These are phyloP conservation scores for Hydriomena furcata DNA, from an alignment of 2,888 invertebrate species.

Conservation along the genomic window DNA sequence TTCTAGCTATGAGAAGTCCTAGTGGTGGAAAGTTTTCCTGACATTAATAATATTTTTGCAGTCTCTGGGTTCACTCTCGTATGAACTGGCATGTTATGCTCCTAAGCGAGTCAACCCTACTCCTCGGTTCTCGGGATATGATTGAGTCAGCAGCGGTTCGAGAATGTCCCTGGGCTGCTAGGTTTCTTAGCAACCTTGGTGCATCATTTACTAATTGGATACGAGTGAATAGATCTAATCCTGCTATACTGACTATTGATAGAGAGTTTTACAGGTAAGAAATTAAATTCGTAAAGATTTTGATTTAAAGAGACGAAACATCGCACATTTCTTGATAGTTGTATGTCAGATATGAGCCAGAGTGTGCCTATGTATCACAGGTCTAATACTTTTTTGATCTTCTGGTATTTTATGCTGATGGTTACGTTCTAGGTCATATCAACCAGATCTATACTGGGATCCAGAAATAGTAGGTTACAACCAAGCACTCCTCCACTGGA, in stretches of 20 bases:
- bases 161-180: slow-evolving; percentile 67
- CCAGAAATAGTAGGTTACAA: slow-evolving; percentile 55
- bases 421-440: slow-evolving; percentile 55
- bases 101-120: slow-evolving; percentile 59
- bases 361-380: too few relatives aligned
- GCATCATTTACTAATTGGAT: slow-evolving; percentile 61
- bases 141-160: slow-evolving; percentile 56
- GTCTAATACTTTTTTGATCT: too few relatives aligned
- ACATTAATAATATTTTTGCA: slow-evolving; percentile 29
- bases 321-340: too few relatives aligned
- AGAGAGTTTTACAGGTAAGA: slow-evolving; percentile 55
- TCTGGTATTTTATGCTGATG: too few relatives aligned
- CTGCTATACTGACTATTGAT: slow-evolving; percentile 41
- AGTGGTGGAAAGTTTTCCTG: too few relatives aligned
- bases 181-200: slow-evolving; percentile 56
- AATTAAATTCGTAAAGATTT: too few relatives aligned
- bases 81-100: slow-evolving; percentile 62
- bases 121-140: slow-evolving; percentile 61
- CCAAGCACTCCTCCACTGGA: slow-evolving; percentile 62
- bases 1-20: too few relatives aligned
- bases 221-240: slow-evolving; percentile 47
- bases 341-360: too few relatives aligned
- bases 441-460: slow-evolving; percentile 69
- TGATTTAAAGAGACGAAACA: too few relatives aligned
- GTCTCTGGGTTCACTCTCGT: slow-evolving; percentile 68